Evolutionary conservation across 64 coral and sea anemone genomes (phyloP).

Genomic region (Stylophora pistillata): DNA sequence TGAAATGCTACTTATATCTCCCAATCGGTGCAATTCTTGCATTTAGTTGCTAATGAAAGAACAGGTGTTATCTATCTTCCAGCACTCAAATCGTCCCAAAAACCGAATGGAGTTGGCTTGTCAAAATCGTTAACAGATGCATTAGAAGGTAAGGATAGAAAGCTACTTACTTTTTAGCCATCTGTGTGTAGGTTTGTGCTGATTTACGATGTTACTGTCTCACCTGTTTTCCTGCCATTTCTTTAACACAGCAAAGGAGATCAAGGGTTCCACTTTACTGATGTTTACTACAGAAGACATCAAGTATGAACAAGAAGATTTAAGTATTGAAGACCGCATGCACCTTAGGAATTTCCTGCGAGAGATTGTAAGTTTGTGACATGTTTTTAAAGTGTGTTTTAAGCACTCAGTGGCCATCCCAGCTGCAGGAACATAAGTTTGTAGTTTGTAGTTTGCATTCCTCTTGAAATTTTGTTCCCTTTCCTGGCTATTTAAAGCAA

Average conservation of each 20-base stretch:
- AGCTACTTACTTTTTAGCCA: not conserved
- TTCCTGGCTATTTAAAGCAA: too few species aligned
- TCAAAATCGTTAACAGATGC: not conserved
- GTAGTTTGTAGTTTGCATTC: too few species aligned
- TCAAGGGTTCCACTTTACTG: not conserved
- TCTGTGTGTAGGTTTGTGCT: too few species aligned
- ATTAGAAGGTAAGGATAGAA: slow-evolving; percentile 11
- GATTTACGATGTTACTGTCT: not conserved
- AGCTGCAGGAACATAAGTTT: too few species aligned
- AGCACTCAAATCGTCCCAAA: not conserved
- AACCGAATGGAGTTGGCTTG: not conserved
- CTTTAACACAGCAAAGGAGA: slow-evolving; percentile 7
- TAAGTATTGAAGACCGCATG: slow-evolving; percentile 1
- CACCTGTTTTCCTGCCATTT: slow-evolving; percentile 2
- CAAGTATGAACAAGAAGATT: slow-evolving; percentile 1
- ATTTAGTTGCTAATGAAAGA: too few species aligned
- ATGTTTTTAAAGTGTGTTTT: not conserved
- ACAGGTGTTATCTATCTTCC: not conserved
- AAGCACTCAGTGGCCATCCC: too few species aligned
- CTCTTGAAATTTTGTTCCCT: too few species aligned
- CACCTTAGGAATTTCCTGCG: slow-evolving; percentile 4
- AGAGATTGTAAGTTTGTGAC: slow-evolving; percentile 26
- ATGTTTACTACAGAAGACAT: slow-evolving; percentile 1
- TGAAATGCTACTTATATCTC: too few species aligned
- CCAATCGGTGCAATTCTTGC: too few species aligned